These are phyloP conservation scores for Arion vulgaris DNA, from an alignment of 1,140 invertebrate genomes.

Conservation along the genomic window DNA sequence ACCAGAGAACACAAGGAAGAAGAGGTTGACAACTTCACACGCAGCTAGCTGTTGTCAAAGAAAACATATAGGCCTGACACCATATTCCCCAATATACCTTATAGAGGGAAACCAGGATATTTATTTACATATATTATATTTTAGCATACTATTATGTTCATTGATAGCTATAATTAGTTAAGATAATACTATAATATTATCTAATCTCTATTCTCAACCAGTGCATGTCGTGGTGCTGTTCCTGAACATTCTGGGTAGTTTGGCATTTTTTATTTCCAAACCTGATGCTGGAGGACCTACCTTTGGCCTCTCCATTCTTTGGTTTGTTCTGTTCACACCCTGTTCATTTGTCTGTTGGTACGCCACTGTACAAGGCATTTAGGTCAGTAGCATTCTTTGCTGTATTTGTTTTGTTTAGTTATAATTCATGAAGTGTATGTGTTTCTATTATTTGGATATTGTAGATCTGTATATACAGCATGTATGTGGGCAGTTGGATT, in stretches of 20 bases:
- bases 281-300: constrained; percentile 79
- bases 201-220: constrained; percentile 70
- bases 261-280: constrained; percentile 69
- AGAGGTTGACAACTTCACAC: no score
- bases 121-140: no score
- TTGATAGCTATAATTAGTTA: no score
- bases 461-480: no score
- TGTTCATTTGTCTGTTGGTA: constrained; percentile 99
- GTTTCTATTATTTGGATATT: no score
- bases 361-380: constrained; percentile 88
- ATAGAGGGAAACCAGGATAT: no score
- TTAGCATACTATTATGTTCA: no score
- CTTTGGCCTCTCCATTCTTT: constrained; percentile 92
- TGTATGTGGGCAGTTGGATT: no score
- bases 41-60: no score
- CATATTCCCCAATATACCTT: no score
- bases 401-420: neutral
- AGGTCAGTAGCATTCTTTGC: constrained; percentile 75
- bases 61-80: no score
- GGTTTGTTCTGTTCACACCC: constrained; percentile 92
- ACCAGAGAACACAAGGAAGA: no score
- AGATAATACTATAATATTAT: neutral
- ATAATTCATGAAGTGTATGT: neutral
- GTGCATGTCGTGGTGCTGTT: constrained; percentile 90
- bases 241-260: constrained; percentile 87